Evolutionary conservation across 2,888 invertebrate genomes (phyloP).

Genomic region (Actias luna): DNA sequence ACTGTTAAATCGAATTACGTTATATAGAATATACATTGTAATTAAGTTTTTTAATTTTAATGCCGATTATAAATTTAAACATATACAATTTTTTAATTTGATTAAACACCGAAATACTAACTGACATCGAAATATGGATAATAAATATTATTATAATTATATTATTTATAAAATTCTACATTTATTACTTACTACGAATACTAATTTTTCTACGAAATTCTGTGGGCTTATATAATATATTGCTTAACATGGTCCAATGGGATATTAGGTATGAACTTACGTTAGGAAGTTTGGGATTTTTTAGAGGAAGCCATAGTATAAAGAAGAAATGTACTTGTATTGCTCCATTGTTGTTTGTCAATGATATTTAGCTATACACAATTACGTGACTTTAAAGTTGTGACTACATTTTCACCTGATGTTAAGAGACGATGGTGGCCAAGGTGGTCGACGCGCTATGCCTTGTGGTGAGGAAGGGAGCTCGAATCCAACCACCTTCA

Average conservation of each 20-base stretch:
- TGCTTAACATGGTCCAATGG: conserved; percentile 80
- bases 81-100: not conserved
- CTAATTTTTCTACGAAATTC: conserved; percentile 65
- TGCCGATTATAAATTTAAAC: not conserved
- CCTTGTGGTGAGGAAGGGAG: no score
- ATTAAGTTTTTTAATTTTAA: not conserved
- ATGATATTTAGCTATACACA: not conserved
- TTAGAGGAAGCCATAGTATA: not conserved
- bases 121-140: conserved; percentile 15
- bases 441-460: no score
- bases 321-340: not conserved
- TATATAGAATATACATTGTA: not conserved
- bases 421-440: no score
- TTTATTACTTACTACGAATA: conserved; percentile 56
- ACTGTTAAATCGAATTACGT: not conserved
- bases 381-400: no score
- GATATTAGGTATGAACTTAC: conserved; percentile 52
- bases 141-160: conserved; percentile 14
- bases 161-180: conserved; percentile 22
- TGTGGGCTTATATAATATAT: conserved; percentile 71
- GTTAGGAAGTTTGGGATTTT: not conserved
- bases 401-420: no score
- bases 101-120: conserved; percentile 14
- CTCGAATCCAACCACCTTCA: no score
- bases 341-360: not conserved